Conservation (phyloP, 2,888 invertebrate species). For the Hypomecis atomaria region DNA sequence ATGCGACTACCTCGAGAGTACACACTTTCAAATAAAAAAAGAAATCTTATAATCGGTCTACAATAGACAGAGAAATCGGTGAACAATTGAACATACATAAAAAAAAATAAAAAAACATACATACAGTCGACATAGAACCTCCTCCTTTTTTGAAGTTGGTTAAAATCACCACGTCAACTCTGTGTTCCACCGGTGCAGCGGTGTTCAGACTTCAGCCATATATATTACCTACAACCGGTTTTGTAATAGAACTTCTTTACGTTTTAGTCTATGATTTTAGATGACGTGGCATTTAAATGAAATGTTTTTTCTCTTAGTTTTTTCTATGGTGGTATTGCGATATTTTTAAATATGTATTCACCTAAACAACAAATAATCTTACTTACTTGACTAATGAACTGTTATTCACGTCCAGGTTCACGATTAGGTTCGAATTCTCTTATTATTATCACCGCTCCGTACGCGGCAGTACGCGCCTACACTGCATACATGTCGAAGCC, state of each 20-base stretch:
- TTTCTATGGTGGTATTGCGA: neutral
- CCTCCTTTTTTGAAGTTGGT: too few species aligned
- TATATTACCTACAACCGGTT: constrained; percentile 7
- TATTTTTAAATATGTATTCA: constrained; percentile 1
- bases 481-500: too few species aligned
- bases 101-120: too few species aligned
- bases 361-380: constrained; percentile 1
- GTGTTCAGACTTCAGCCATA: too few species aligned
- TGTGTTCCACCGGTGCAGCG: too few species aligned
- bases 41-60: too few species aligned
- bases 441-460: neutral
- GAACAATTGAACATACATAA: too few species aligned
- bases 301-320: neutral
- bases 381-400: constrained; percentile 7
- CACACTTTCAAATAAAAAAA: too few species aligned
- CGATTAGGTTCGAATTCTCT: constrained; percentile 1
- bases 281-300: constrained; percentile 8
- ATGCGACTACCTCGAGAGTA: too few species aligned
- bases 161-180: neutral
- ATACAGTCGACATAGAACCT: too few species aligned
- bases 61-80: too few species aligned
- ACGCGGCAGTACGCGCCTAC: too few species aligned
- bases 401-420: constrained; percentile 1
- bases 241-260: constrained; percentile 7
- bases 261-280: neutral